Conservation (phyloP, 2,797 vertebrate genomes). For the Carduelis carduelis region DNA sequence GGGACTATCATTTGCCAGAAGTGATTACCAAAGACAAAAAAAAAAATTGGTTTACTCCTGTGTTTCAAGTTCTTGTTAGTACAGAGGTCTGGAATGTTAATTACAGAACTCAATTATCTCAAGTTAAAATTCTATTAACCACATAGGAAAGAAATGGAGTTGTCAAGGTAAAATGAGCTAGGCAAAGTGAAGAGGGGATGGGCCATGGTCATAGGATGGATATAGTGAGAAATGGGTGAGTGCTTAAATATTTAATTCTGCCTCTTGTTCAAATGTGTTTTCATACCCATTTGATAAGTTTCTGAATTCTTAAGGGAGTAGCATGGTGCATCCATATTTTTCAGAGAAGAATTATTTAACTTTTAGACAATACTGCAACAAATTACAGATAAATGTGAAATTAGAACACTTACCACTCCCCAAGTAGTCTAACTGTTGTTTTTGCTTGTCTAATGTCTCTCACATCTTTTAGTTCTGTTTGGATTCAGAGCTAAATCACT, state of each 20-base stretch:
- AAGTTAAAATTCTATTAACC: conserved; percentile 5
- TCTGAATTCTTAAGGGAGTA: not conserved
- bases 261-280: not conserved
- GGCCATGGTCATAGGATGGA: not conserved
- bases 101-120: conserved; percentile 14
- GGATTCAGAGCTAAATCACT: not conserved
- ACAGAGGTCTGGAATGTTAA: not conserved
- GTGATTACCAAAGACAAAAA: not conserved
- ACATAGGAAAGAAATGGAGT: not conserved
- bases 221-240: not conserved
- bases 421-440: not conserved
- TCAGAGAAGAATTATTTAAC: not conserved
- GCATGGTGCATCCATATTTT: not conserved
- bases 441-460: not conserved
- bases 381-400: not conserved
- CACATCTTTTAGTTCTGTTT: not conserved
- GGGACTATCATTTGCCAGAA: not conserved
- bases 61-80: not conserved
- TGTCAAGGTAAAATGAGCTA: not conserved
- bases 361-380: not conserved
- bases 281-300: not conserved
- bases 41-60: not conserved
- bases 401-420: not conserved
- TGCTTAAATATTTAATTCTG: not conserved
- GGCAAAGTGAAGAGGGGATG: not conserved